Conservation (phyloP, 2,888 invertebrate genomes). For the Didymodactylos carnosus region DNA sequence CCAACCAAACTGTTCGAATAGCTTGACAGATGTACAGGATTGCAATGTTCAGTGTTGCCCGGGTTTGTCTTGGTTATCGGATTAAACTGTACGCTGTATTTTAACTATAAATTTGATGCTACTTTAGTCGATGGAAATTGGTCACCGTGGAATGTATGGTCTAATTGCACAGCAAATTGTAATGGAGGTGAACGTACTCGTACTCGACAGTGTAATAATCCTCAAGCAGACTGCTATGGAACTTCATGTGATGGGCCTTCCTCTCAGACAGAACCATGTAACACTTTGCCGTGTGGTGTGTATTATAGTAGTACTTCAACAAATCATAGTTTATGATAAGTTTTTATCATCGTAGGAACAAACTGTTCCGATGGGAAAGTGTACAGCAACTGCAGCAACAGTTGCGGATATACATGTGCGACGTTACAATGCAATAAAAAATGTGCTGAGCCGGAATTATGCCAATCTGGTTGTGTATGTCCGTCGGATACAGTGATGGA, state of each 20-base stretch:
- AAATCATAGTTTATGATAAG: too few relatives aligned
- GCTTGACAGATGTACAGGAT: background rate
- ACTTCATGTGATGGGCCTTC: conserved; percentile 27
- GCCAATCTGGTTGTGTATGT: background rate
- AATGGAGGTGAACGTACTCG: conserved; percentile 39
- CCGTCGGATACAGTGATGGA: background rate
- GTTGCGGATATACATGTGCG: background rate
- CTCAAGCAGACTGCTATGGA: conserved; percentile 30
- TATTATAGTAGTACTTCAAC: too few relatives aligned
- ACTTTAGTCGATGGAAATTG: conserved; percentile 30
- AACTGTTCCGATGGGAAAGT: background rate
- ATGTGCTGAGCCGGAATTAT: background rate
- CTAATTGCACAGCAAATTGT: conserved; percentile 39
- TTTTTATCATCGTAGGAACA: too few relatives aligned
- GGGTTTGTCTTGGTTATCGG: background rate
- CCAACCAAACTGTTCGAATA: conserved; percentile 20
- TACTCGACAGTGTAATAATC: conserved; percentile 37
- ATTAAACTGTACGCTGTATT: background rate
- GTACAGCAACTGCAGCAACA: background rate
- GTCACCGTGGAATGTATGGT: conserved; percentile 42
- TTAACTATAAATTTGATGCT: background rate
- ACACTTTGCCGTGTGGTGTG: conserved; percentile 25
- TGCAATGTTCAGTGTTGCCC: background rate
- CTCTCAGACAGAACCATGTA: conserved; percentile 25
- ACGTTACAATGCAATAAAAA: background rate